phyloP scores from a whole-genome alignment of 2,888 invertebrate species.

The Mesochorus sp. region DNA sequence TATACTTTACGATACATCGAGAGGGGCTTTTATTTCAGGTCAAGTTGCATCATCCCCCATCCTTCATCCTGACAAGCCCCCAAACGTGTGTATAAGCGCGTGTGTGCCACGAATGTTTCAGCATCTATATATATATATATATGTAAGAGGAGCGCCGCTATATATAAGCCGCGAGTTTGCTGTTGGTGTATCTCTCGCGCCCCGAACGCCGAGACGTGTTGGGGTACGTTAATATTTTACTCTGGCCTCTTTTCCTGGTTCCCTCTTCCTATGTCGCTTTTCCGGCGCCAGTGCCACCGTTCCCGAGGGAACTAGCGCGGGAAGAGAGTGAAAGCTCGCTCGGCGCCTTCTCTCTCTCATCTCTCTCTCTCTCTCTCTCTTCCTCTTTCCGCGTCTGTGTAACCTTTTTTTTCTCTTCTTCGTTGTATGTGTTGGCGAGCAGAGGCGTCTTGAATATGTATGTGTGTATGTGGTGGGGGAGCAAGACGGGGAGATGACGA shows the following conservation, averaged over 20 bases:
- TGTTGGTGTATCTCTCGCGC: background rate
- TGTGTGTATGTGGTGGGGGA: background rate
- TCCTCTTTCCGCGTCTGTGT: background rate
- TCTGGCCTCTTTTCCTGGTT: slow-evolving; percentile 52
- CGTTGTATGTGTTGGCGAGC: background rate
- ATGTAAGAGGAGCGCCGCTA: background rate
- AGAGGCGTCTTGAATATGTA: no score
- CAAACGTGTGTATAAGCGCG: background rate
- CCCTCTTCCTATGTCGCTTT: slow-evolving; percentile 40
- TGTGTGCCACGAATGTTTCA: background rate
- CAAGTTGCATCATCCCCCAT: slow-evolving; percentile 44
- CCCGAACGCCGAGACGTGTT: slow-evolving; percentile 41
- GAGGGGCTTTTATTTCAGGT: slow-evolving; percentile 48
- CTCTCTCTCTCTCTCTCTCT: no score
- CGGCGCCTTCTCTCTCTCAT: no score
- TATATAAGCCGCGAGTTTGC: background rate
- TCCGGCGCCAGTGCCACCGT: slow-evolving; percentile 35
- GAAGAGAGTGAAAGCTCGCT: slow-evolving; percentile 57
- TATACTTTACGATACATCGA: slow-evolving; percentile 42
- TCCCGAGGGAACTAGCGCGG: slow-evolving; percentile 59
- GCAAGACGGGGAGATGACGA: slow-evolving; percentile 4
- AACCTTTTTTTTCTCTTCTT: background rate
- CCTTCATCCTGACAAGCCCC: background rate
- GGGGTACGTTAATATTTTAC: slow-evolving; percentile 65
- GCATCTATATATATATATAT: background rate